A percentile compares a stretch with the other conserved stretches of the same genome.
Evolutionary conservation across 2,797 vertebrate species (phyloP).

Genomic region (Parauchenoglanis ngamensis): DNA sequence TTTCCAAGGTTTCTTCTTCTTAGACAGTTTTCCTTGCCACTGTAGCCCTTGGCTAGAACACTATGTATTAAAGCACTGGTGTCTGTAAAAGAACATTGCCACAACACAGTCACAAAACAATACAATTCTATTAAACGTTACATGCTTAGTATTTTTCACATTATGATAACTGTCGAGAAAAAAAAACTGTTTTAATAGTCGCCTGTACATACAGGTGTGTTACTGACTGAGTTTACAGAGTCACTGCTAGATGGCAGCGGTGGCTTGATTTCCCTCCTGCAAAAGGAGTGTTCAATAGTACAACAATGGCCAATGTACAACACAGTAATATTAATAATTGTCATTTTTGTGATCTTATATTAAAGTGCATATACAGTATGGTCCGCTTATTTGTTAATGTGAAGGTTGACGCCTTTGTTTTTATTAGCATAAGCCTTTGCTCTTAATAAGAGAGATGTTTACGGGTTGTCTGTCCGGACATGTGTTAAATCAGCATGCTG

Average conservation of each 20-base stretch:
- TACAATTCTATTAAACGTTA: background rate
- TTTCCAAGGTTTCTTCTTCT: background rate
- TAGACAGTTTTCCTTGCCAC: background rate
- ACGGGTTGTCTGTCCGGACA: background rate
- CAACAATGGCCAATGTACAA: slow-evolving; percentile 60
- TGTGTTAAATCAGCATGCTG: background rate
- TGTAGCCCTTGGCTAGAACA: background rate
- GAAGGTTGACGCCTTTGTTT: background rate
- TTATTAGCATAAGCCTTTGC: background rate
- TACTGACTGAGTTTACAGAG: slow-evolving; percentile 34
- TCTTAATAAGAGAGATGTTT: background rate
- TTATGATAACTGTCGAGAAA: background rate
- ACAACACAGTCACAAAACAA: background rate
- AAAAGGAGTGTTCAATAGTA: slow-evolving; percentile 40
- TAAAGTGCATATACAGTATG: slow-evolving; percentile 45
- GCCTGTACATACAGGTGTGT: background rate
- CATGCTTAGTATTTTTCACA: background rate
- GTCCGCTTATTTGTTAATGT: background rate
- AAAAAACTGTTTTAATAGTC: too few relatives aligned
- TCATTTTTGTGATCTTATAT: slow-evolving; percentile 56
- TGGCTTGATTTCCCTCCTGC: slow-evolving; percentile 48
- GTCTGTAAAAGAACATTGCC: background rate
- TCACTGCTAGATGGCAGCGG: slow-evolving; percentile 69
- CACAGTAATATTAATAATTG: slow-evolving; percentile 66
- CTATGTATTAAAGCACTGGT: background rate